Percentiles rank a stretch among this genome's conserved stretches.
Evolutionary conservation across 1,140 invertebrate genomes (phyloP).

Genomic region (Argopecten irradians): DNA sequence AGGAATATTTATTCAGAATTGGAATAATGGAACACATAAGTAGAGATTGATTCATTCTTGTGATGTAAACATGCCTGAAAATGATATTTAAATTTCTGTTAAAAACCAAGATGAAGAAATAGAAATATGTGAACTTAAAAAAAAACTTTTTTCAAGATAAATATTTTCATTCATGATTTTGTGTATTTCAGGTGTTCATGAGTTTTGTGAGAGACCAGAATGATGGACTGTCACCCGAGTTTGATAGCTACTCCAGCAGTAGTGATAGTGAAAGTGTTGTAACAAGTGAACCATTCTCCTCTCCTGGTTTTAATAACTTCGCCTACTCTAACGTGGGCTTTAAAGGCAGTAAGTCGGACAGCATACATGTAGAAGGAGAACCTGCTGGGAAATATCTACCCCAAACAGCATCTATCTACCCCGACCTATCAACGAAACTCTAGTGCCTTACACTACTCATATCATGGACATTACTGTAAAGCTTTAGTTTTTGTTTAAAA

Average conservation of each 20-base stretch:
- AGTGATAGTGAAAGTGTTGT: conserved; percentile 36
- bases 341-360: conserved; percentile 27
- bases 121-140: neutral
- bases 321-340: conserved; percentile 28
- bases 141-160: neutral
- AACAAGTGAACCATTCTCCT: neutral
- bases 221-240: conserved; percentile 53
- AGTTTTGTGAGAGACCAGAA: conserved; percentile 65
- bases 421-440: neutral
- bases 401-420: neutral
- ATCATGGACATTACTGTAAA: neutral
- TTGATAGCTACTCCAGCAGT: conserved; percentile 42
- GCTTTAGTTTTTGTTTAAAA: neutral
- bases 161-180: neutral
- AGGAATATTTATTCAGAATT: neutral
- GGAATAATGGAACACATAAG: neutral
- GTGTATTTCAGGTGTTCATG: conserved; percentile 64
- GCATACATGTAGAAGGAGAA: neutral
- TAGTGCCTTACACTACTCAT: neutral
- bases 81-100: neutral
- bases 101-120: conserved; percentile 1
- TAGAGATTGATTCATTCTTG: neutral
- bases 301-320: neutral
- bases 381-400: neutral
- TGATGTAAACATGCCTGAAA: neutral